Base-by-base conservation (phyloP, 2,797 vertebrate species). In the Macropus fuliginosus region DNA sequence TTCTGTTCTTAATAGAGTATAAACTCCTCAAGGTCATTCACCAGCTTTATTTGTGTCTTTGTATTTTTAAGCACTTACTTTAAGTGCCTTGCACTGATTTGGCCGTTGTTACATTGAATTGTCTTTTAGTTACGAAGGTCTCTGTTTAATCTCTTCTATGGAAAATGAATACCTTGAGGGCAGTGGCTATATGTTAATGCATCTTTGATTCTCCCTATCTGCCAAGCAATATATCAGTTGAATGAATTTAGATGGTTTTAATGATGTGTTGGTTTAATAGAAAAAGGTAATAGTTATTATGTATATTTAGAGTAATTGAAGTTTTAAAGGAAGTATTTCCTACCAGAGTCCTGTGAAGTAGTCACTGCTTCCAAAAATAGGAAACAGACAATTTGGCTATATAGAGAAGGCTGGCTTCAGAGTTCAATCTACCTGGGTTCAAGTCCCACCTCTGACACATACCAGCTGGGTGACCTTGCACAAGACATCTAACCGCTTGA, bases 311-410 rank as follows among this genome's bases (percentile, higher is more conserved):
- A 95, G 91, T 55, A 24, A 90, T 24, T 94, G 24, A 5, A 91
- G 57, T 96, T 96, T 92, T 95, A 54, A 92, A 92, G 50, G 91
- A 94, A 92, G 62, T 94, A 81, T 95, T 93, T 96, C 94, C 91
- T 91, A 54, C 54, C 31, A 96, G 93, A 95, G 87, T 97, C 55
- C 94, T 91, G 31, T 95, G 93, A 96, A 95, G 87, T 89, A 94
- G 95, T 93, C 59, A 57, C 91, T 91, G 91, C 94, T 96, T 97
- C 59, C 90, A 16, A 56, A 92, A 81, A 46, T 4, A 81, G 40
- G 13, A 81, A 24, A 27, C 46, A 27, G n/a, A 16, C 21, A 24
- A 11, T 81, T 81, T 81, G 9, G 21, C 40, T 24, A 10, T 27
- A 27, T 24, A 46, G 40, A 81, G 40, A 31, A 46, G 40, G 2